A percentile compares a stretch with the other conserved stretches of the same genome.
phyloP scores from a whole-genome alignment of 2,797 vertebrate genomes.

The Micropoecilia bifurca region DNA sequence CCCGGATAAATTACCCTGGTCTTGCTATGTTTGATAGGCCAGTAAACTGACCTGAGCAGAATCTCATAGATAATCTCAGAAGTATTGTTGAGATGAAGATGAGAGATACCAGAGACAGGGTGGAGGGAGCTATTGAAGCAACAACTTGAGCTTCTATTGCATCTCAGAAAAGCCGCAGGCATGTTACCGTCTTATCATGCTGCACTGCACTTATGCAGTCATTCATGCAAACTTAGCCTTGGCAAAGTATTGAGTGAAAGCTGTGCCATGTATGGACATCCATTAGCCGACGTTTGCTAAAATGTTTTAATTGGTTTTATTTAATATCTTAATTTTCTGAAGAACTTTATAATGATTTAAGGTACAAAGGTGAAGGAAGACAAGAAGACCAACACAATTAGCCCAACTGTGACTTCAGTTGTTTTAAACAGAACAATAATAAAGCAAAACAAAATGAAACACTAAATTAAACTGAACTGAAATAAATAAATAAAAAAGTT shows the following conservation, averaged over 20 bases:
- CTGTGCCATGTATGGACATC: neutral
- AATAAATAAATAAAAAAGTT: neutral
- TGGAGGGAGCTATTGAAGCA: neutral
- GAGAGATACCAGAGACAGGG: neutral
- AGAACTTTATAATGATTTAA: neutral
- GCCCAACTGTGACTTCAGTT: neutral
- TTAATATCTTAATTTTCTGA: neutral
- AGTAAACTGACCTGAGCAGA: neutral
- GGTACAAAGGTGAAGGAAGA: neutral
- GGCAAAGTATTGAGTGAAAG: neutral
- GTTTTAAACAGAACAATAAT: neutral
- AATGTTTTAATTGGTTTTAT: neutral
- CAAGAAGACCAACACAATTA: neutral
- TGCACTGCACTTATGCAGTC: neutral
- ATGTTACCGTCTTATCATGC: neutral
- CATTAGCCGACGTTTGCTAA: neutral
- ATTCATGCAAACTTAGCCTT: neutral
- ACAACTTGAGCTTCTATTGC: neutral
- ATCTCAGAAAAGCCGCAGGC: neutral
- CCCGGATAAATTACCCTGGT: neutral
- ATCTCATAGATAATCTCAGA: neutral
- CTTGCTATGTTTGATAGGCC: neutral
- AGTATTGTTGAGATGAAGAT: neutral
- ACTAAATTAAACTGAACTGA: neutral
- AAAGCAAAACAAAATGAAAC: neutral